Conservation (phyloP, 2,113 vertebrate species). For the Pterocles orientalis region DNA sequence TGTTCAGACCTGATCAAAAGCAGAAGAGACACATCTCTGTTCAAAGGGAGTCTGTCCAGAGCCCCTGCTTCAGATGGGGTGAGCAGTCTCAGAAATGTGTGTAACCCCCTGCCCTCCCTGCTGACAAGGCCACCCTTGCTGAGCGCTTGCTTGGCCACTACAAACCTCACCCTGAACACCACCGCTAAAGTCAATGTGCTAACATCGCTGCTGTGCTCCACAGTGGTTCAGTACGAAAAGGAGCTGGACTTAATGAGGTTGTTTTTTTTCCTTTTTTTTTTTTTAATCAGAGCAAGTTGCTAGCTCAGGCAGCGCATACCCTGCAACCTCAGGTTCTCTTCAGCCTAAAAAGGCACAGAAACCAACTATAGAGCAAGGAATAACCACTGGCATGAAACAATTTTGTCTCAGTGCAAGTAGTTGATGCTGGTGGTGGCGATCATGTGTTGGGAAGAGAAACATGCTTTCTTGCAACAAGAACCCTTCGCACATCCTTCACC, state of each 20-base stretch:
- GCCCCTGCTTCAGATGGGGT: not conserved
- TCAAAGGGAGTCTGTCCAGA: constrained; percentile 26
- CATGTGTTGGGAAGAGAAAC: not conserved
- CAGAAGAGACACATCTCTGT: not conserved
- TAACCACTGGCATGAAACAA: not conserved
- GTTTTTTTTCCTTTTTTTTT: not conserved
- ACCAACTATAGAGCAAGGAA: not conserved
- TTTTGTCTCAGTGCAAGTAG: not conserved
- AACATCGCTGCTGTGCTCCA: not conserved
- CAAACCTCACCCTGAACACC: not conserved
- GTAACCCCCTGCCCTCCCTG: not conserved
- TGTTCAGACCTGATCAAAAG: constrained; percentile 34
- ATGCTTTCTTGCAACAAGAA: not conserved
- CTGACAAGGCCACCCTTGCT: not conserved
- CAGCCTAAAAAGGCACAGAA: not conserved
- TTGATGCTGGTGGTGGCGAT: not conserved
- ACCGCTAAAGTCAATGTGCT: not conserved
- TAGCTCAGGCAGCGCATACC: not conserved
- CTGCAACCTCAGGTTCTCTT: not conserved
- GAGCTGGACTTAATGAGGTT: not conserved
- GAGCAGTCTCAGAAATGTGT: rapidly evolving
- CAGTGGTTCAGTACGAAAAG: not conserved
- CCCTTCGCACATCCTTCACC: rapidly evolving
- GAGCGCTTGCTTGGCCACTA: not conserved
- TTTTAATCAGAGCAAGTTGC: not conserved